Evolutionary conservation across 2,888 invertebrate genomes (phyloP), one percentile per base, ranked within the genome.

Genomic region (Zygogramma bicolorata): DNA sequence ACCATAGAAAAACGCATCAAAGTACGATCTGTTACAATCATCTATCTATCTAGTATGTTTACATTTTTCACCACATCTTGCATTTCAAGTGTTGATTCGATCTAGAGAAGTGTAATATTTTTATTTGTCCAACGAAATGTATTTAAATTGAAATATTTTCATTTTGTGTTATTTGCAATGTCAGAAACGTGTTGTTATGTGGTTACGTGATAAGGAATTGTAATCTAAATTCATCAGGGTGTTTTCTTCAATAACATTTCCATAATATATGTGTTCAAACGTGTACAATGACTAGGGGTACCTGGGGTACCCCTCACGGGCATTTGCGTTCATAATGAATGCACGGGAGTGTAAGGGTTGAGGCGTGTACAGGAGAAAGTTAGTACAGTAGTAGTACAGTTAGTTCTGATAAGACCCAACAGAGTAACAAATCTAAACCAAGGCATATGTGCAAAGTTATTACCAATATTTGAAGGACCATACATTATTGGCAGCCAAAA

Each of bases 1-100:
- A 46, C 27, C 46, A 63, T 49, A 25, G 63, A 46, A 49, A 29
- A 29, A 46, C 27, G 18, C 25, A 46, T 49, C 25, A 13, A 46
- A 46, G 8, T 29, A 49, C 29, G 15, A 46, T 63, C 25, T 63
- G 63, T 49, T 15, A 46, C 49, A 62, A 62, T 62, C 40, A 20
- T 40, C n/a, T n/a, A 40, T 40, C 40, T 40, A 40, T 40, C 13
- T 40, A 40, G 40, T 40, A 40, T 13, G 40, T 40, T 13, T 40
- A n/a, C 10, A 40, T 40, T 40, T 10, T 40, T 40, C 40, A 40
- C 40, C n/a, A 31, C 40, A 40, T n/a, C 40, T 31, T 31, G 40
- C 13, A 40, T 40, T n/a, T 40, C 5, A 40, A 40, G n/a, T 40
- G 40, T 40, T 40, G 13, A 8, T 40, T 40, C 40, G 40, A 40